These are phyloP conservation scores for Prolemur simus DNA, from an alignment of 2,113 vertebrate species.

Conservation along the genomic window DNA sequence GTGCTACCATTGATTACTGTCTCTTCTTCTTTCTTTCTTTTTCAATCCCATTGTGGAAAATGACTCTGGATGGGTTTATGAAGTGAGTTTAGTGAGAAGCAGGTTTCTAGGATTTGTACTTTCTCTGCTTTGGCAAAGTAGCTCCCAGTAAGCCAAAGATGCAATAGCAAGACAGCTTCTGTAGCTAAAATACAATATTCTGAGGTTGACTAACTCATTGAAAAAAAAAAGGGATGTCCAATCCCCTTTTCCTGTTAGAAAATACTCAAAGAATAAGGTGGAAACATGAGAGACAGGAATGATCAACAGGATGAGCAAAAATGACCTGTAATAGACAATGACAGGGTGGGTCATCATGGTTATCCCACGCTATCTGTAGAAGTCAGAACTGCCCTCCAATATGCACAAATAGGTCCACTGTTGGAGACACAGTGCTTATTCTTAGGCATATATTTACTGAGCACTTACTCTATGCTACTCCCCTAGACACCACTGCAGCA, in stretches of 20 bases:
- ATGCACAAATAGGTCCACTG: background rate
- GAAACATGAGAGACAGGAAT: background rate
- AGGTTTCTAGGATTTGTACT: conserved; percentile 45
- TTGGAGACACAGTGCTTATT: background rate
- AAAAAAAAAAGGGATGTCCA: background rate
- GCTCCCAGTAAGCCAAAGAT: background rate
- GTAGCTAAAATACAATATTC: background rate
- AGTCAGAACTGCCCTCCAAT: background rate
- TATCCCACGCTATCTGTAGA: background rate
- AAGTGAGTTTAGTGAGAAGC: background rate
- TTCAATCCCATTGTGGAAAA: conserved; percentile 34
- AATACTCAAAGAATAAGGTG: background rate
- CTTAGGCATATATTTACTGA: background rate
- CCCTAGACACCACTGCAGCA: background rate
- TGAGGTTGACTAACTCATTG: background rate
- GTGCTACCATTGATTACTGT: background rate
- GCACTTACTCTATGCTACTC: background rate
- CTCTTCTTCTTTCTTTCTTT: conserved; percentile 19
- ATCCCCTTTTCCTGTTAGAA: background rate
- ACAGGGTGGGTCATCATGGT: background rate
- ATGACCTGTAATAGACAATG: background rate
- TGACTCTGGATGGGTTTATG: background rate
- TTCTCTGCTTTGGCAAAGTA: conserved; percentile 29
- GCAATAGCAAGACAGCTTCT: background rate
- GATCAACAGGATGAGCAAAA: background rate